Conservation (phyloP, 2,888 invertebrate species). For the Diadromus collaris region DNA sequence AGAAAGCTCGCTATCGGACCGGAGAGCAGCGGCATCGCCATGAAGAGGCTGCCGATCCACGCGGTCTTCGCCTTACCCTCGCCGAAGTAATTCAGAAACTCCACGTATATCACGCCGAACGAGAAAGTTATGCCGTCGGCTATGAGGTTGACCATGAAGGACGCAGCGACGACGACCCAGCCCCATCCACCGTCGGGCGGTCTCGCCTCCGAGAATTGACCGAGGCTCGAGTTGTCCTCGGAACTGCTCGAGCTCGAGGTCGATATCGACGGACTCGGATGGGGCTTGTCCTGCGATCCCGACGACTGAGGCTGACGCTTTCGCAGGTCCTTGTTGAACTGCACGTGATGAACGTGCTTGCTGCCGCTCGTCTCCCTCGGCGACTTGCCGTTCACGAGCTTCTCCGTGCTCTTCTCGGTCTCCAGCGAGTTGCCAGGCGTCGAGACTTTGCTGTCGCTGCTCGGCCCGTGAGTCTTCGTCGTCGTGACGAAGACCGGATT, state of each 20-base stretch:
- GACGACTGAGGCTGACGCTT: slow-evolving; percentile 54
- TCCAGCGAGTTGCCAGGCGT: slow-evolving; percentile 37
- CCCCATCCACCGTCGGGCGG: slow-evolving; percentile 96
- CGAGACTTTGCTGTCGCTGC: slow-evolving; percentile 44
- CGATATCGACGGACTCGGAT: slow-evolving; percentile 76
- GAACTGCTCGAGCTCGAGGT: slow-evolving; percentile 81
- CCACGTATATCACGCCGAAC: slow-evolving; percentile 94
- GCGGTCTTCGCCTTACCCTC: slow-evolving; percentile 93
- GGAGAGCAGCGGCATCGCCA: slow-evolving; percentile 94
- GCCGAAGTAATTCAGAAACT: slow-evolving; percentile 92
- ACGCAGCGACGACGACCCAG: slow-evolving; percentile 94
- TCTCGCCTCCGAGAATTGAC: slow-evolving; percentile 85
- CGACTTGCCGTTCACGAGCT: slow-evolving; percentile 69
- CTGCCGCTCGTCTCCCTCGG: slow-evolving; percentile 67
- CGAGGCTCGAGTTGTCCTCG: slow-evolving; percentile 84
- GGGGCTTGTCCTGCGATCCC: slow-evolving; percentile 62
- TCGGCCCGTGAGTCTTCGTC: slow-evolving; percentile 62
- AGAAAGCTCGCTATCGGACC: slow-evolving; percentile 93
- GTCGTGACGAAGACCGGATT: slow-evolving; percentile 63
- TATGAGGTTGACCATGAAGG: slow-evolving; percentile 94
- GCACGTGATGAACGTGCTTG: slow-evolving; percentile 73
- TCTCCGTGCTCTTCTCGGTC: slow-evolving; percentile 68
- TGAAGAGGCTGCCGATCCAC: slow-evolving; percentile 94
- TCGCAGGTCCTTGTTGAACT: slow-evolving; percentile 74
- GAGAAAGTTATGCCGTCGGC: slow-evolving; percentile 96